A percentile compares a stretch with the other conserved stretches of the same genome.
Evolutionary conservation across 1,140 invertebrate genomes (phyloP).

Genomic region (Eueides isabella): DNA sequence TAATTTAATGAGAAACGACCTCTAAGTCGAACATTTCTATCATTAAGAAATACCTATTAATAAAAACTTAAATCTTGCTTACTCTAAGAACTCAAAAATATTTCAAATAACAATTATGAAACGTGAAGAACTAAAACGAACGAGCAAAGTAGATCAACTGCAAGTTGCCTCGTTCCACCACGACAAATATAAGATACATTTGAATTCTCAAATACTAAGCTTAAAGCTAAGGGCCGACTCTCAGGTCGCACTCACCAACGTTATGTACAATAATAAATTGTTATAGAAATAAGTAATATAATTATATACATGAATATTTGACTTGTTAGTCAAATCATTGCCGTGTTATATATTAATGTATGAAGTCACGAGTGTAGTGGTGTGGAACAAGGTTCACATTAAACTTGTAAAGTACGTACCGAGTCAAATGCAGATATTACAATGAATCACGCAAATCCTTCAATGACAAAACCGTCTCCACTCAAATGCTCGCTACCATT

Average conservation of each 20-base stretch:
- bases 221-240: neutral
- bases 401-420: neutral
- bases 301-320: neutral
- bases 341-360: constrained; percentile 4
- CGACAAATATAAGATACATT: neutral
- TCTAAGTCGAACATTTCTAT: neutral
- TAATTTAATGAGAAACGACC: neutral
- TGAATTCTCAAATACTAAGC: constrained; percentile 3
- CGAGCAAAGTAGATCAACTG: neutral
- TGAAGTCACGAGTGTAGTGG: neutral
- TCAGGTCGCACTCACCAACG: neutral
- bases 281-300: neutral
- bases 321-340: neutral
- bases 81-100: neutral
- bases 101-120: neutral
- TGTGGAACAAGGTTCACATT: neutral
- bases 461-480: too few species aligned
- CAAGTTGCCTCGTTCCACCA: neutral
- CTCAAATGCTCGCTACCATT: too few species aligned
- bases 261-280: neutral
- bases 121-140: neutral
- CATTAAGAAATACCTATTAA: neutral
- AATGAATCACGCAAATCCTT: neutral
- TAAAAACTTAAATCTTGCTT: neutral
- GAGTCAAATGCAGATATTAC: neutral